These are phyloP conservation scores for Dicycla oo DNA, from an alignment of 2,888 invertebrate genomes.

Conservation along the genomic window DNA sequence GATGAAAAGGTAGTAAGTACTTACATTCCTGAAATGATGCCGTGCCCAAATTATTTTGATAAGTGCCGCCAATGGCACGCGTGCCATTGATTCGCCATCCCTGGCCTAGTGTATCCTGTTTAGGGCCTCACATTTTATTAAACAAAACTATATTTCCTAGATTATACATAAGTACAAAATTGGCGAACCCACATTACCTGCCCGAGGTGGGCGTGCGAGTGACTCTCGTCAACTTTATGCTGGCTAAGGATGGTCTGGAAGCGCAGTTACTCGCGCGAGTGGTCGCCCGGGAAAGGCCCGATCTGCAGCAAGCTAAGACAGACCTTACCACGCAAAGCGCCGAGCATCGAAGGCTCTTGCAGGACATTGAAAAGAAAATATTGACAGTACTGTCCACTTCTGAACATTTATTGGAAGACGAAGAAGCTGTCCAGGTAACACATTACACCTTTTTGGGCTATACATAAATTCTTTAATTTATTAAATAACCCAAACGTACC, in stretches of 20 bases:
- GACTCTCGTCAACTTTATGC: constrained; percentile 97
- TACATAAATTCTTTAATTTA: background rate
- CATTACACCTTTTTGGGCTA: background rate
- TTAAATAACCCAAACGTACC: background rate
- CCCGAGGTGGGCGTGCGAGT: constrained; percentile 98
- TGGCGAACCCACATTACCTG: constrained; percentile 97
- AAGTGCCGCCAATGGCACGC: too few relatives aligned
- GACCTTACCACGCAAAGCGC: constrained; percentile 96
- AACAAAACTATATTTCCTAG: constrained; percentile 80
- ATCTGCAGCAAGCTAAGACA: constrained; percentile 97
- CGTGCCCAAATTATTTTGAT: too few relatives aligned
- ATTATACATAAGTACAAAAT: constrained; percentile 97
- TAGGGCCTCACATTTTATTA: background rate
- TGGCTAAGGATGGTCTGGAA: constrained; percentile 96
- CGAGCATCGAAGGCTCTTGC: constrained; percentile 94
- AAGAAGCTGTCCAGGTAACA: constrained; percentile 94
- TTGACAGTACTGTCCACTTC: constrained; percentile 91
- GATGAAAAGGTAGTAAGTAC: too few relatives aligned
- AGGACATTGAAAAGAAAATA: constrained; percentile 98
- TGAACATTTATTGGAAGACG: constrained; percentile 94
- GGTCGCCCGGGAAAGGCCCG: constrained; percentile 97
- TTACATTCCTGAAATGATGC: too few relatives aligned
- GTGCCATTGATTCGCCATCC: too few relatives aligned
- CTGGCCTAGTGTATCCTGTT: background rate
- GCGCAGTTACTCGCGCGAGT: constrained; percentile 97